These are phyloP conservation scores for Agonum fuliginosum DNA, from an alignment of 2,888 invertebrate genomes.

Conservation along the genomic window DNA sequence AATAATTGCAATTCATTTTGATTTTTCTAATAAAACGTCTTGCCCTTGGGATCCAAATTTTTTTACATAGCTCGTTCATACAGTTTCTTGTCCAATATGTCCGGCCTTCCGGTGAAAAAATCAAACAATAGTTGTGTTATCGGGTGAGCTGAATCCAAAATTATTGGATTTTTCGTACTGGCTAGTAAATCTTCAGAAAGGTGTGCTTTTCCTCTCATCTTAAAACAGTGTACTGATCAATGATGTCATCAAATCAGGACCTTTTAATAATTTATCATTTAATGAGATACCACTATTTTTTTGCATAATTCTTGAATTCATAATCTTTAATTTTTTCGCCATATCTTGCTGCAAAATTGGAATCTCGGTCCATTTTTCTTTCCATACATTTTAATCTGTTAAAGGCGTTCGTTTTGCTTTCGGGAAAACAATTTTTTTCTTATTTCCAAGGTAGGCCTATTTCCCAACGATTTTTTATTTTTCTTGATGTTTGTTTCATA, in stretches of 20 bases:
- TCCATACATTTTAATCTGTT: constrained; percentile 62
- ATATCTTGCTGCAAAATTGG: constrained; percentile 58
- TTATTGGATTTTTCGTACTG: too few species aligned
- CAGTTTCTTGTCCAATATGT: background rate
- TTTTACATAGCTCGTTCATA: background rate
- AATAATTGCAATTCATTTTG: background rate
- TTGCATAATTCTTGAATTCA: constrained; percentile 61
- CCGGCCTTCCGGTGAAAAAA: background rate
- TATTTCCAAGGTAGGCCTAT: constrained; percentile 63
- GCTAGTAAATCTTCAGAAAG: too few species aligned
- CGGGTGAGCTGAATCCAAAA: too few species aligned
- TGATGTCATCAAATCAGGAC: constrained; percentile 67
- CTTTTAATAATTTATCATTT: too few species aligned
- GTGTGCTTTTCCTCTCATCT: constrained; percentile 67
- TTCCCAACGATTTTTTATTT: constrained; percentile 51
- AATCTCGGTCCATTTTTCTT: constrained; percentile 59
- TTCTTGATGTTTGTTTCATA: constrained; percentile 59
- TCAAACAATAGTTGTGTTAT: background rate
- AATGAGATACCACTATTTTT: constrained; percentile 62
- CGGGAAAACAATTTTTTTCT: constrained; percentile 61
- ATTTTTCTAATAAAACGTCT: background rate
- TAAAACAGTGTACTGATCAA: constrained; percentile 67
- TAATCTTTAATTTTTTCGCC: constrained; percentile 60
- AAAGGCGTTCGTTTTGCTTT: constrained; percentile 62
- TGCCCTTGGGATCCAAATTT: background rate